Conservation (phyloP, 2,888 invertebrate genomes). For the Erebia aethiops region DNA sequence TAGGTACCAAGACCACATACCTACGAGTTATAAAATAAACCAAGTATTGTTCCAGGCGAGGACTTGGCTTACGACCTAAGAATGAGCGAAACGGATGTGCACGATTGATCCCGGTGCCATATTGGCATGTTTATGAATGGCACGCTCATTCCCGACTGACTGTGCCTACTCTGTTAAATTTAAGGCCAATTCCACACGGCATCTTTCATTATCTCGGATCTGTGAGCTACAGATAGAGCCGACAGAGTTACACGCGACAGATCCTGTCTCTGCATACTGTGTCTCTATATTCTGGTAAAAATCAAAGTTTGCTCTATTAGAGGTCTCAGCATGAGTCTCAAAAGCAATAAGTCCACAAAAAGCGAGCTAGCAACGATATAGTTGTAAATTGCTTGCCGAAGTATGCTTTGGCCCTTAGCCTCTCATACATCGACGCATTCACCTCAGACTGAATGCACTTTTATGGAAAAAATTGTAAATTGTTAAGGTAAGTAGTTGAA, state of each 20-base stretch:
- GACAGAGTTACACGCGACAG: no score
- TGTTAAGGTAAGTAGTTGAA: conserved; percentile 10
- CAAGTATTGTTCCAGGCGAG: conserved; percentile 57
- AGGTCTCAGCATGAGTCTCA: no score
- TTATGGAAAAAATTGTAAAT: conserved; percentile 14
- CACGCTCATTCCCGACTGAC: conserved; percentile 47
- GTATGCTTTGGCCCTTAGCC: not conserved
- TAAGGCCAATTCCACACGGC: conserved; percentile 15
- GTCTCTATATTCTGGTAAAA: no score
- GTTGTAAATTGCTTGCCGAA: no score
- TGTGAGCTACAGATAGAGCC: no score
- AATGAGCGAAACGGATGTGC: conserved; percentile 67
- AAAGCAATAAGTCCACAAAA: no score
- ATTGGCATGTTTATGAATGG: conserved; percentile 72
- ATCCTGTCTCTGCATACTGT: no score
- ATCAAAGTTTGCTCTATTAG: no score
- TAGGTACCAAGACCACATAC: conserved; percentile 15
- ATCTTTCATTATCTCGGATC: no score
- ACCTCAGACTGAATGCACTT: conserved; percentile 21
- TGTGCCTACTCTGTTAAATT: conserved; percentile 43
- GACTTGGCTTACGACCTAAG: conserved; percentile 50
- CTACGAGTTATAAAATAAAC: conserved; percentile 49
- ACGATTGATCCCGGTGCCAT: conserved; percentile 65
- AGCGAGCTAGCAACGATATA: no score
- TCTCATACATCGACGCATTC: conserved; percentile 20